A percentile compares a stretch with the other conserved stretches of the same genome.
These are phyloP conservation scores for Scolanthus callimorphus DNA, from an alignment of 92 coral and sea anemone genomes.

Conservation along the genomic window DNA sequence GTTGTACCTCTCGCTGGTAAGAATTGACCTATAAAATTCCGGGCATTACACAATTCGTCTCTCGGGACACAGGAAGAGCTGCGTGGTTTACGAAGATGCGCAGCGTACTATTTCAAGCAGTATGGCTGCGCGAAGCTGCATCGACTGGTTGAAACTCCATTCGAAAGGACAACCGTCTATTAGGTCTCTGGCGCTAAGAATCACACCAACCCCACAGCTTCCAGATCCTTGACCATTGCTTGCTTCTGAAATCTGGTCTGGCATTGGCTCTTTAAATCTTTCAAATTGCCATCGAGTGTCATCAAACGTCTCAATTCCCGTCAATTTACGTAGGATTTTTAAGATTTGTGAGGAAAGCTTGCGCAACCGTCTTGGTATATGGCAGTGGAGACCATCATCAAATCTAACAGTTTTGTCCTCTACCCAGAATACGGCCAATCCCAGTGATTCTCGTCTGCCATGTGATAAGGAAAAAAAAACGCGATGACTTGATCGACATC, in stretches of 20 bases:
- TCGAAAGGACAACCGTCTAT: constrained; percentile 1
- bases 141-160: constrained; percentile 20
- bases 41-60: no score
- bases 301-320: not conserved
- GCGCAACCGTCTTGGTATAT: not conserved
- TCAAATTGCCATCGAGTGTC: constrained; percentile 7
- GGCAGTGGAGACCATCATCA: constrained; percentile 38
- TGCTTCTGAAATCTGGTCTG: constrained; percentile 14
- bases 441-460: constrained; percentile 31
- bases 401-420: constrained; percentile 15
- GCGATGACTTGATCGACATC: constrained; percentile 8
- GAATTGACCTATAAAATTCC: no score
- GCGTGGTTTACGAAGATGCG: no score
- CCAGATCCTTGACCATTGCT: constrained; percentile 15
- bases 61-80: no score
- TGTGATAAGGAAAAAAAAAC: constrained; percentile 31
- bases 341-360: constrained; percentile 1
- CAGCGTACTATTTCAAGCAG: constrained; percentile 24
- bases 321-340: not conserved
- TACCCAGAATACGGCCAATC: constrained; percentile 31
- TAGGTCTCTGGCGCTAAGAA: constrained; percentile 12
- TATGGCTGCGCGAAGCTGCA: constrained; percentile 14
- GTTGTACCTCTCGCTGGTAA: no score
- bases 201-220: constrained; percentile 40
- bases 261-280: constrained; percentile 35